Evolutionary conservation across 2,113 vertebrate genomes (phyloP).

Genomic region (Nothocercus julius): DNA sequence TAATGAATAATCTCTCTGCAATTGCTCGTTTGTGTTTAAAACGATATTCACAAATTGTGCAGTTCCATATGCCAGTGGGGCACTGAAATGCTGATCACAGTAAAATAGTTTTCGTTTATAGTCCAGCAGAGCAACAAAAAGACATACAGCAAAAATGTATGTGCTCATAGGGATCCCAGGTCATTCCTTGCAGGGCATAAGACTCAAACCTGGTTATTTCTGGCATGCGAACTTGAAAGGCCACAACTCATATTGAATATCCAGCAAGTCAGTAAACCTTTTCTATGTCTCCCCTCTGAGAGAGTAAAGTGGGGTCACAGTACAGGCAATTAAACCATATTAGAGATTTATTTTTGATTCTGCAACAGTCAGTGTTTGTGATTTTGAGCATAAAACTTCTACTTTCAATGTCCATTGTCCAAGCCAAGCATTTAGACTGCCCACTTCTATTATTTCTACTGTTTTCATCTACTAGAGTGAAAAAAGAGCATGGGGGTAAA

Average conservation of each 20-base stretch:
- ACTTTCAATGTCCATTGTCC: background rate
- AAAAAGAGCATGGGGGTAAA: background rate
- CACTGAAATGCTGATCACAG: background rate
- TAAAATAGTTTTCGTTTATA: background rate
- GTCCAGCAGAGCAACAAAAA: background rate
- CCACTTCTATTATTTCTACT: background rate
- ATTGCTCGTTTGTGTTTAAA: background rate
- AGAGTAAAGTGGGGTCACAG: background rate
- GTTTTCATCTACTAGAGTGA: background rate
- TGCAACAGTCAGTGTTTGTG: background rate
- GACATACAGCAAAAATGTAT: background rate
- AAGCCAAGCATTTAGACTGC: background rate
- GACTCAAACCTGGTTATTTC: background rate
- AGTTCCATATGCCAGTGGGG: background rate
- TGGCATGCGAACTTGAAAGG: background rate
- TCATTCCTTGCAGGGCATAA: background rate
- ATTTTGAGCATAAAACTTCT: background rate
- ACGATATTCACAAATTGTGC: background rate
- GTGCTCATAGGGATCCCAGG: background rate
- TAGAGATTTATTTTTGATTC: background rate
- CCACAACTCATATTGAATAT: background rate
- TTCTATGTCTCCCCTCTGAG: background rate
- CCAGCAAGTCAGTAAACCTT: background rate
- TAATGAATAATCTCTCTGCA: background rate
- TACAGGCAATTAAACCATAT: background rate